A percentile compares a stretch with the other conserved stretches of the same genome.
Conservation (phyloP, 2,113 vertebrate species). For the Egretta garzetta region DNA sequence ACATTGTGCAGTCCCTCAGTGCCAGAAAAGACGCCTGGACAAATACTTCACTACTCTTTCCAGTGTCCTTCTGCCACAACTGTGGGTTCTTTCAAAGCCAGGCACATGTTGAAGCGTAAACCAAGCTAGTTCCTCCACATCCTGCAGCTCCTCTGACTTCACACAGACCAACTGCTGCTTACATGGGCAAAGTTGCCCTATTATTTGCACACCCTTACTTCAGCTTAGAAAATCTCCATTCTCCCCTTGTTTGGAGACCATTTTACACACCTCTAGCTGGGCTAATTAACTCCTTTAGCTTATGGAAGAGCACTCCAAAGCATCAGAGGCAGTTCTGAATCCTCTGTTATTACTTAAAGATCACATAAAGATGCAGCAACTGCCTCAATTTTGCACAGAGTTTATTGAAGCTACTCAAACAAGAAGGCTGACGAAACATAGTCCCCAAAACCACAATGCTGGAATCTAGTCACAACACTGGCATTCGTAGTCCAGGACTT, state of each 20-base stretch:
- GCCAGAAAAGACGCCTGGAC: background rate
- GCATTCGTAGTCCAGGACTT: background rate
- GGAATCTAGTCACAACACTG: background rate
- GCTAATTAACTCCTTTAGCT: background rate
- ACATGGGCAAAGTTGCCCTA: background rate
- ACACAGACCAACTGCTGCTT: background rate
- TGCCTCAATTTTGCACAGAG: background rate
- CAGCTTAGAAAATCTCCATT: background rate
- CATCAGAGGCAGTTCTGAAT: background rate
- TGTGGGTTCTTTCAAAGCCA: background rate
- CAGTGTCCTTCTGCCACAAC: background rate
- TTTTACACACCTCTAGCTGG: background rate
- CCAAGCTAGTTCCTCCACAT: background rate
- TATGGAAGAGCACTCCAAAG: background rate
- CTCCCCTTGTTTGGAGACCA: background rate
- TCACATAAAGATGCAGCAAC: background rate
- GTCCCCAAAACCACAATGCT: accelerated
- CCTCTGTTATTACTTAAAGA: background rate
- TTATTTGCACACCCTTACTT: background rate
- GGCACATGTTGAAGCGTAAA: background rate
- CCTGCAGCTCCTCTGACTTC: background rate
- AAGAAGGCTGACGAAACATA: background rate
- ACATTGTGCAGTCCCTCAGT: background rate
- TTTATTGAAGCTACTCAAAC: background rate
- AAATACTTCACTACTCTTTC: background rate